These are phyloP conservation scores for Aproaerema taeniolella DNA, from an alignment of 2,888 invertebrate species.

Conservation along the genomic window DNA sequence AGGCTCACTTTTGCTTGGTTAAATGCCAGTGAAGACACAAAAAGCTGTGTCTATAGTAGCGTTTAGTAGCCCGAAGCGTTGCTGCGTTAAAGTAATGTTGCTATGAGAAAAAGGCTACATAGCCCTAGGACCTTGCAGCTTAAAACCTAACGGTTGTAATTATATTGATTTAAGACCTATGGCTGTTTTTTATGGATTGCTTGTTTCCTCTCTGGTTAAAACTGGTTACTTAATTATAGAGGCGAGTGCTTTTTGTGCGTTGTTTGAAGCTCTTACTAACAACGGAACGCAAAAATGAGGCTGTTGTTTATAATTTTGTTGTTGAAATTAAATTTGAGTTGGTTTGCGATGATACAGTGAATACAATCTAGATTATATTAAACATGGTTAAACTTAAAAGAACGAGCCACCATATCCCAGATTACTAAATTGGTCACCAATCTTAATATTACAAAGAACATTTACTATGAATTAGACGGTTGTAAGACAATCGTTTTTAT, in stretches of 20 bases:
- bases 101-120: slow-evolving; percentile 47
- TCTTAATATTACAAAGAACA: no score
- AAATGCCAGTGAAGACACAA: slow-evolving; percentile 45
- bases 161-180: slow-evolving; percentile 50
- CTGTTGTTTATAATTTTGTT: no score
- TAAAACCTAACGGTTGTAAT: slow-evolving; percentile 44
- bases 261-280: no score
- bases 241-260: slow-evolving; percentile 8
- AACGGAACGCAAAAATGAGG: no score
- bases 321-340: no score
- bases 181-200: slow-evolving; percentile 42
- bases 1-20: slow-evolving; percentile 29
- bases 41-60: slow-evolving; percentile 68
- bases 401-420: no score
- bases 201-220: slow-evolving; percentile 27
- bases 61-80: slow-evolving; percentile 66
- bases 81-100: slow-evolving; percentile 63
- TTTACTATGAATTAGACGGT: no score
- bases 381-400: no score
- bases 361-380: no score
- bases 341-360: no score
- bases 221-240: slow-evolving; percentile 19
- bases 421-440: no score
- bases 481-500: no score
- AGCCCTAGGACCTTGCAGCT: slow-evolving; percentile 43